Percentiles rank a stretch among this genome's conserved stretches.
Evolutionary conservation across 92 coral and sea anemone genomes (phyloP).

Genomic region (Palythoa grandiflora): DNA sequence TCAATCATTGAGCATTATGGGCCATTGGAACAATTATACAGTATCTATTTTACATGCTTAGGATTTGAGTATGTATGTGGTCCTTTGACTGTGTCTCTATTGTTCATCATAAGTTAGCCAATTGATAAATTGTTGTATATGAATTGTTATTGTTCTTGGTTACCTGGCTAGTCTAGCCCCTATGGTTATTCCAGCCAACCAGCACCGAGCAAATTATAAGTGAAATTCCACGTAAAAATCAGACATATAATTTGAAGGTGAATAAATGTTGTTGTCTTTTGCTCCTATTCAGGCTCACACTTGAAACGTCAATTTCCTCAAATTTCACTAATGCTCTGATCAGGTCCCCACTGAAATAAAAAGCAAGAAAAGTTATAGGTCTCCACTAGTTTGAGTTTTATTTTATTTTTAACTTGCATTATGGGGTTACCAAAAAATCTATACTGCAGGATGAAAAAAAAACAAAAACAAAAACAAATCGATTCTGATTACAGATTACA

Average conservation of each 20-base stretch:
- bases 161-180: not conserved
- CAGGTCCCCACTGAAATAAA: constrained; percentile 17
- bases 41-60: constrained; percentile 33
- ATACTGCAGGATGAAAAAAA: constrained; percentile 19
- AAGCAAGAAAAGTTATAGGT: constrained; percentile 21
- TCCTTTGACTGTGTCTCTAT: constrained; percentile 22
- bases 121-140: constrained; percentile 36
- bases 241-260: constrained; percentile 2
- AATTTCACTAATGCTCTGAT: constrained; percentile 12
- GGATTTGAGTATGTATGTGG: constrained; percentile 37
- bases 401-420: constrained; percentile 19
- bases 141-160: constrained; percentile 6
- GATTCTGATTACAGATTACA: constrained; percentile 10
- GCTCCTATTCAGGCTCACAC: constrained; percentile 26
- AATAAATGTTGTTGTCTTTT: constrained; percentile 5
- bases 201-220: not conserved
- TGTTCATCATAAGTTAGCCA: constrained; percentile 41
- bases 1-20: constrained; percentile 25
- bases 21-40: constrained; percentile 34
- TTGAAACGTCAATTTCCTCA: constrained; percentile 16
- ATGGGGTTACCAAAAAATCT: constrained; percentile 14
- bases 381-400: constrained; percentile 19
- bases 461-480: not conserved
- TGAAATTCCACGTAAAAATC: constrained; percentile 12
- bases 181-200: not conserved